Conservation (phyloP, 2,888 invertebrate genomes). For the Lacanobia wlatinum region DNA sequence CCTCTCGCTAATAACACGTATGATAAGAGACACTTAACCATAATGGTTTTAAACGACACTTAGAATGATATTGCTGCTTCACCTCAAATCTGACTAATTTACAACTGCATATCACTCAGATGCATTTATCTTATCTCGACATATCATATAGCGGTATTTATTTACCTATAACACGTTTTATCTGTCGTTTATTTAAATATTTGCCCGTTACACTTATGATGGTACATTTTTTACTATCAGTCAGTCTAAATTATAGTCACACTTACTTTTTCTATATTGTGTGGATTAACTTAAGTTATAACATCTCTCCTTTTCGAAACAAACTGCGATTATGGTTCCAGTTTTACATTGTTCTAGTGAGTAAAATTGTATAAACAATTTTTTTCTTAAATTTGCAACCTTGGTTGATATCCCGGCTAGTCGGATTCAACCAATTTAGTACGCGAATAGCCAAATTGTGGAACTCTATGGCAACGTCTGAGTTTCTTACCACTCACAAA, state of each 20-base stretch:
- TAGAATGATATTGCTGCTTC: constrained; percentile 9
- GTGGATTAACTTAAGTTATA: constrained; percentile 8
- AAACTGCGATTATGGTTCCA: not conserved
- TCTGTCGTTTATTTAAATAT: constrained; percentile 66
- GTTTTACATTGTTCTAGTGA: not conserved
- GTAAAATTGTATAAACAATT: not conserved
- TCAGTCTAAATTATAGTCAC: constrained; percentile 26
- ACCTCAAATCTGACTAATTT: constrained; percentile 61
- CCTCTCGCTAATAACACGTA: constrained; percentile 9
- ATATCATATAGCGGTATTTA: constrained; percentile 66
- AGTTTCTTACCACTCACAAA: not conserved
- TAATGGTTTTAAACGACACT: constrained; percentile 28
- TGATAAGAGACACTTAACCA: constrained; percentile 12
- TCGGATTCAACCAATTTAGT: not conserved
- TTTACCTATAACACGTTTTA: constrained; percentile 68
- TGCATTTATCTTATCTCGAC: constrained; percentile 72
- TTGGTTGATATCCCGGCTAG: not conserved
- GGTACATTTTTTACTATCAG: constrained; percentile 54
- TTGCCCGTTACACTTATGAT: constrained; percentile 65
- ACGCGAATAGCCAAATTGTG: not conserved
- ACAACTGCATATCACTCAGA: constrained; percentile 60
- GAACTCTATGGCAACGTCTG: not conserved
- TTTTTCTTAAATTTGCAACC: not conserved
- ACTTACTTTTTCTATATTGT: not conserved
- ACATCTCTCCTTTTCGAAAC: not conserved